phyloP scores from a whole-genome alignment of 2,797 vertebrate genomes.

The Alectoris magna region DNA sequence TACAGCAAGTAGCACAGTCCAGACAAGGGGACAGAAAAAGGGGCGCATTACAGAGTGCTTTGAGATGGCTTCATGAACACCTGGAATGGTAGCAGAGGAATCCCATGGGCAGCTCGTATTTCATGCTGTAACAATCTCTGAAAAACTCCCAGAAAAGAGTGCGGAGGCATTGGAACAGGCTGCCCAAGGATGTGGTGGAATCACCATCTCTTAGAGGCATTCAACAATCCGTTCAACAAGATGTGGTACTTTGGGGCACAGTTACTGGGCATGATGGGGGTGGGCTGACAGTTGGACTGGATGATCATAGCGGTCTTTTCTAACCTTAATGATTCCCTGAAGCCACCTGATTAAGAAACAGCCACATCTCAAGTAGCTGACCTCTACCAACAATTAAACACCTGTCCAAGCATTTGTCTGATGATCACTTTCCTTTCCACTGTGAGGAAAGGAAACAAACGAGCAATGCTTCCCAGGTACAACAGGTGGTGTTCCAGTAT shows the following conservation, averaged over 20 bases:
- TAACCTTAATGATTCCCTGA: background rate
- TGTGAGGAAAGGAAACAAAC: background rate
- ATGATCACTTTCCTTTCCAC: background rate
- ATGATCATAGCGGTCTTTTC: too few species aligned
- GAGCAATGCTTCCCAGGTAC: background rate
- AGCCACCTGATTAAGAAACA: background rate
- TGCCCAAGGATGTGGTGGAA: too few species aligned
- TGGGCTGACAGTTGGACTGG: too few species aligned
- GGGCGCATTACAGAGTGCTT: background rate
- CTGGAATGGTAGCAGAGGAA: background rate
- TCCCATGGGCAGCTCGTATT: background rate
- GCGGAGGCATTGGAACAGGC: too few species aligned
- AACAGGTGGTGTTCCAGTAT: background rate
- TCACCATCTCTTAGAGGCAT: too few species aligned
- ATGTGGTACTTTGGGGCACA: too few species aligned
- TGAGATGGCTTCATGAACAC: background rate
- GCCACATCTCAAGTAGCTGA: background rate
- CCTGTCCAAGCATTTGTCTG: background rate
- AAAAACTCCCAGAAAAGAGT: background rate
- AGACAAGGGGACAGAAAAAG: background rate
- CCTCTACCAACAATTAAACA: background rate
- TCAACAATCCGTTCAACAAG: too few species aligned
- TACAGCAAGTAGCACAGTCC: rapidly evolving
- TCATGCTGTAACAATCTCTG: background rate
- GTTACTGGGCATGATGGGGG: too few species aligned